Evolutionary conservation across 2,888 invertebrate genomes (phyloP), one percentile per base, ranked within the genome.

Genomic region (Leptura quadrifasciata): DNA sequence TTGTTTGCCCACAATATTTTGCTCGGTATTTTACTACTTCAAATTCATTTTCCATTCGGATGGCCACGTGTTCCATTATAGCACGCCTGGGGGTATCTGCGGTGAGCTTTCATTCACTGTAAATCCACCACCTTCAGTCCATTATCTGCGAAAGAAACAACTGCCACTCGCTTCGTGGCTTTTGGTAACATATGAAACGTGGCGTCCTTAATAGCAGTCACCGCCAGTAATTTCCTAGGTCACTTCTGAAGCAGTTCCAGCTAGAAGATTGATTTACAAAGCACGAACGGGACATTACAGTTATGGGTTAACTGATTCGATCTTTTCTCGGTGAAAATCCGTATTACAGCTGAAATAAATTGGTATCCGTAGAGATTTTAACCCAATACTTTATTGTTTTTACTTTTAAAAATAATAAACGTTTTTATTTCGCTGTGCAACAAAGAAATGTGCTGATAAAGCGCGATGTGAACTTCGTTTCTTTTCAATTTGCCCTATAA

Each of bases 131-230:
- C n/a, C 47, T 47, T n/a, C n/a, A 6, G n/a, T n/a, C 47, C 47
- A n/a, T 47, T 47, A n/a, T 47, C 5, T 47, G 0, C n/a, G n/a
- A 5, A 15, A n/a, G 5, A 47, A 47, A n/a, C n/a, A 47, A 47
- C 47, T 47, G 47, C 47, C 35, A 39, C 35, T 17, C n/a, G n/a
- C n/a, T 47, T n/a, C 47, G 47, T 47, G 47, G n/a, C 47, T 2
- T 47, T 47, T n/a, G n/a, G n/a, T n/a, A 47, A 47, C 47, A 47
- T 47, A 47, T 47, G 47, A n/a, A 47, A 47, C 47, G 47, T 47
- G 47, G 15, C 47, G n/a, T 47, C 47, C n/a, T 47, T 47, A n/a
- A 47, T 47, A 47, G n/a, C 47, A 15, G 47, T 47, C 12, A 47
- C 47, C 6, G 47, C 15, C 47, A 12, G 47, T 47, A 47, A n/a